Evolutionary conservation across 2,888 invertebrate genomes (phyloP), one percentile per base, ranked within the genome.

Genomic region (Cryptus viduatorius): DNA sequence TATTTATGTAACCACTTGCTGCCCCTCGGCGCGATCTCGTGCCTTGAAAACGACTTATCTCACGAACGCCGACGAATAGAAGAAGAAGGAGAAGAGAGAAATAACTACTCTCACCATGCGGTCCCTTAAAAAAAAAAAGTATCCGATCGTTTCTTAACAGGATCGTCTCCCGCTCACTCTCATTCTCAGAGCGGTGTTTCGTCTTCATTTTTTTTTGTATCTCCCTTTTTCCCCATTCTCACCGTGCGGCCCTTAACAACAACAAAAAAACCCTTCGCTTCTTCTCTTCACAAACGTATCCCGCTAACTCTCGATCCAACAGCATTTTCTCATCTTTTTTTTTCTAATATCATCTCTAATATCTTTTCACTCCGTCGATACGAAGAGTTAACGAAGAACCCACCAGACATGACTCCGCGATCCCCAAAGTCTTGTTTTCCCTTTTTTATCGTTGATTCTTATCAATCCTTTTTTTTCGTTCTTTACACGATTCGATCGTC

Each of bases 1-100:
- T 90, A 90, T 90, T 92, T 92, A 91, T 90, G 90, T 92, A 92
- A 92, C 90, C 89, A 89, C 89, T 90, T 87, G 87, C 86, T 89
- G 79, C 71, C 71, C 61, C 37, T 59, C 79, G 79, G 65, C 65
- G 67, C 69, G 79, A 83, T 91, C 90, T 89, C 89, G 91, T 90
- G 90, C 91, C 92, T 91, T 90, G 90, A 90, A 29, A 91, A 91
- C 91, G 91, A 86, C 88, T 88, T 29, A 31, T 59, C 44, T 87
- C 86, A 75, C 77, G 65, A 79, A 67, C 56, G 75, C 72, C 29
- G 14, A 61, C 48, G 64, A 50, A 48, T 48, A 79, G 82, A 50
- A 73, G 53, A 44, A 73, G n/a, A 65, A 61, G 77, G 79, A 78
- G 50, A 82, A 48, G 64, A 85, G 65, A 76, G 73, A 82, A 37